Base-by-base conservation (phyloP, 2,797 vertebrate species). In the Picus viridis region DNA sequence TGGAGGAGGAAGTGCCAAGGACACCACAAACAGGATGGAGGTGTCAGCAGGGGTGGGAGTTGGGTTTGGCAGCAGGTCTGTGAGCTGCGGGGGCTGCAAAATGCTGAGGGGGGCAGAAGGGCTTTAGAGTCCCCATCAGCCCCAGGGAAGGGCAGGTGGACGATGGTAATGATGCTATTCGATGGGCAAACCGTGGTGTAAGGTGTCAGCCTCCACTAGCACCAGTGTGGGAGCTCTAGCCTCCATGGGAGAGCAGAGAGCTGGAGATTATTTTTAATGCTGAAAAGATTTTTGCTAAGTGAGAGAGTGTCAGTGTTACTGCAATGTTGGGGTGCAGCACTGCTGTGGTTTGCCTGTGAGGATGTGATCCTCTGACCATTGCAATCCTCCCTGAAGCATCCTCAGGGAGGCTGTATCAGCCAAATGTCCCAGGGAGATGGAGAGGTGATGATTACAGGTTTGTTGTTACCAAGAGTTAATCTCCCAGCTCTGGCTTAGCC, bases 11-110 rank as follows among this genome's bases (percentile, higher is more conserved):
- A 36, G 88, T 30, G 86, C 95, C 88, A 91, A 93, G 86, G 90
- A 81, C 83, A 34, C 91, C 85, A 90, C 30, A 51, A 86, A 83
- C 83, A 93, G 94, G 91, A 95, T 87, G 86, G 83, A 92, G 81
- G 49, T 63, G 71, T 84, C 94, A 45, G 92, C 77, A 6, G 92
- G 93, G 65, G 65, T 22, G 51, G 53, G 5, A 34, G 88, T 36
- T 79, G 92, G 65, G 32, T 65, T 92, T 93, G 95, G 86, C 95
- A 82, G 57, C 7, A 4, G 70, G 45, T 24, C 72, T 5, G 22
- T 0, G 5, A 74, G 62, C 62, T 4, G 1, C 8, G 71, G 65
- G 36, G 30, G 10, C 34, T 5, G 11, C 2, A 7, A 43, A 57
- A 63, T 63, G 0, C 58, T 0, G 34, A 16, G 23, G 9, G 34